These are phyloP conservation scores for Caenorhabditis panamensis DNA, from an alignment of 2,888 invertebrate species.

Conservation along the genomic window DNA sequence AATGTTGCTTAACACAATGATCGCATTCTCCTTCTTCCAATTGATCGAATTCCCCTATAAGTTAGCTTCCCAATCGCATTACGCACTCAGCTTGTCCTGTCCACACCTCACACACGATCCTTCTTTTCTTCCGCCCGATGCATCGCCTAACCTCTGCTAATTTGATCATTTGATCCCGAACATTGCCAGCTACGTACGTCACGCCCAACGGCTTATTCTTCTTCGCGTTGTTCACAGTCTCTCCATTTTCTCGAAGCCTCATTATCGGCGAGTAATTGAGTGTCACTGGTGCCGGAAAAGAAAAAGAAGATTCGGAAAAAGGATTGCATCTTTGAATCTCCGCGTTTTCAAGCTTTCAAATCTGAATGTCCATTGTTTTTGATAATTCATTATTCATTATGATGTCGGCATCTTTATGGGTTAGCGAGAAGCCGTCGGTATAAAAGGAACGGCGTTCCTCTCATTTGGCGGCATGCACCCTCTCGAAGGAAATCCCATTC, in stretches of 20 bases:
- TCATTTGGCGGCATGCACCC: too few species aligned
- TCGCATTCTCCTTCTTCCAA: too few species aligned
- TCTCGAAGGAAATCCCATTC: not conserved
- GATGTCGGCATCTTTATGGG: constrained; percentile 7
- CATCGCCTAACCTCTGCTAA: not conserved
- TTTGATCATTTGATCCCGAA: constrained; percentile 35
- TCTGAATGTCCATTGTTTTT: constrained; percentile 27
- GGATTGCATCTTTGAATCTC: constrained; percentile 39
- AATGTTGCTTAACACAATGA: too few species aligned
- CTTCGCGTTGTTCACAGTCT: constrained; percentile 32
- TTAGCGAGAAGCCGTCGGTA: constrained; percentile 2
- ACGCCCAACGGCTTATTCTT: constrained; percentile 24
- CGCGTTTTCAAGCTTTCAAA: constrained; percentile 13
- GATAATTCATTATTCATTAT: constrained; percentile 28
- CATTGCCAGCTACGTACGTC: constrained; percentile 10
- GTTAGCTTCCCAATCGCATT: not conserved
- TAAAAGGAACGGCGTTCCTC: constrained; percentile 16
- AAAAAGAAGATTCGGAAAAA: constrained; percentile 27
- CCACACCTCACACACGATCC: not conserved
- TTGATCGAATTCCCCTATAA: not conserved
- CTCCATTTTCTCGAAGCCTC: constrained; percentile 23
- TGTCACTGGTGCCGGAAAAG: constrained; percentile 18
- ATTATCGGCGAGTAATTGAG: constrained; percentile 49
- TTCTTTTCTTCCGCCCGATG: not conserved
- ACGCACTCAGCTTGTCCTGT: not conserved